Conservation (phyloP, 2,888 invertebrate species). For the Prosapia bicincta region DNA sequence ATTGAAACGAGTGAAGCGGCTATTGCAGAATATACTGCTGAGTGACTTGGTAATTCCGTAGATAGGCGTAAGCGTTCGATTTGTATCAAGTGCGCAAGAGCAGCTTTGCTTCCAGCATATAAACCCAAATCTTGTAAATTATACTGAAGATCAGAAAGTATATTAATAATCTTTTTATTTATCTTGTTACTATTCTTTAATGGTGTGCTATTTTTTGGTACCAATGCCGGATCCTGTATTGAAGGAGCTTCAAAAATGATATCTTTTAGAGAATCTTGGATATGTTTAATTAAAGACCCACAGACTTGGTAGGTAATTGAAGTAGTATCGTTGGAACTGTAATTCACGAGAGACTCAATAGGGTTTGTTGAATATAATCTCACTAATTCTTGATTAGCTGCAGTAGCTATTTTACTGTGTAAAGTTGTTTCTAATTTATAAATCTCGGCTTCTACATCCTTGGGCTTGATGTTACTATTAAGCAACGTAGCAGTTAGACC, state of each 20-base stretch:
- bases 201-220: not conserved
- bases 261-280: not conserved
- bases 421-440: conserved; percentile 66
- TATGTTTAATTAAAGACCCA: not conserved
- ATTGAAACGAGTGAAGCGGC: conserved; percentile 27
- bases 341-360: conserved; percentile 44
- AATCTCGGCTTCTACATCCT: conserved; percentile 53
- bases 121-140: conserved; percentile 44
- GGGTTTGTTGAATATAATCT: conserved; percentile 54
- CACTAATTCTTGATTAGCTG: conserved; percentile 56
- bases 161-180: conserved; percentile 49
- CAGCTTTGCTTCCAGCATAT: conserved; percentile 58
- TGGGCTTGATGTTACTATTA: conserved; percentile 61
- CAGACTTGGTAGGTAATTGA: not conserved
- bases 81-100: conserved; percentile 58
- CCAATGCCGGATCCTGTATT: not conserved
- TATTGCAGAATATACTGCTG: conserved; percentile 22
- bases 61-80: conserved; percentile 41
- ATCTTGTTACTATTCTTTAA: conserved; percentile 27
- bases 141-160: conserved; percentile 49
- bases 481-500: conserved; percentile 85
- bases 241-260: not conserved
- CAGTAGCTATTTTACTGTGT: conserved; percentile 67
- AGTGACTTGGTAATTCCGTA: not conserved
- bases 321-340: conserved; percentile 35